Evolutionary conservation across 2,888 invertebrate species (phyloP).

Genomic region (Andrena fulva): DNA sequence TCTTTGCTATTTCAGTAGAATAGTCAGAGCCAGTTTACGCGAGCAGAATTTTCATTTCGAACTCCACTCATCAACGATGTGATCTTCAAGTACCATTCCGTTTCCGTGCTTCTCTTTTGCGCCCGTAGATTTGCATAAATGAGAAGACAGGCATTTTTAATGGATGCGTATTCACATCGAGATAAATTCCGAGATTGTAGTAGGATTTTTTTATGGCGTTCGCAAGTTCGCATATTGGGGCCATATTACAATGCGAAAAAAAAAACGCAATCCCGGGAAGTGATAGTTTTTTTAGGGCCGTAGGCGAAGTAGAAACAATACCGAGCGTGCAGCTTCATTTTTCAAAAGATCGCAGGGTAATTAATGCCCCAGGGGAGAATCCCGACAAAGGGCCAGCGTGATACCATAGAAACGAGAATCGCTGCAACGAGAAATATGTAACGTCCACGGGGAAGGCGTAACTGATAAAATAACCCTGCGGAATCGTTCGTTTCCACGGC

Average conservation of each 20-base stretch:
- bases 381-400: constrained; percentile 31
- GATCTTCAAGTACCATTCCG: not conserved
- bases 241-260: not conserved
- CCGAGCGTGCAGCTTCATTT: constrained; percentile 12
- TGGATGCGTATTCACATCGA: not conserved
- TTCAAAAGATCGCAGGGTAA: constrained; percentile 46
- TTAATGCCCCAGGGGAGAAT: constrained; percentile 45
- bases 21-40: not conserved
- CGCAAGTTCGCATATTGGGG: not conserved
- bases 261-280: constrained; percentile 50
- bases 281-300: constrained; percentile 37
- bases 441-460: constrained; percentile 28
- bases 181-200: not conserved
- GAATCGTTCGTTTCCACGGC: not conserved
- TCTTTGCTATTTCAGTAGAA: constrained; percentile 11
- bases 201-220: constrained; percentile 4
- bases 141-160: not conserved
- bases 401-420: constrained; percentile 19
- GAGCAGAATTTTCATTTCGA: not conserved
- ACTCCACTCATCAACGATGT: not conserved
- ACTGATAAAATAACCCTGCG: constrained; percentile 51
- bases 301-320: constrained; percentile 6
- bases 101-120: not conserved
- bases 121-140: not conserved
- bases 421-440: constrained; percentile 6